Evolutionary conservation across 2,888 invertebrate species (phyloP).

Genomic region (Elysia crispata): DNA sequence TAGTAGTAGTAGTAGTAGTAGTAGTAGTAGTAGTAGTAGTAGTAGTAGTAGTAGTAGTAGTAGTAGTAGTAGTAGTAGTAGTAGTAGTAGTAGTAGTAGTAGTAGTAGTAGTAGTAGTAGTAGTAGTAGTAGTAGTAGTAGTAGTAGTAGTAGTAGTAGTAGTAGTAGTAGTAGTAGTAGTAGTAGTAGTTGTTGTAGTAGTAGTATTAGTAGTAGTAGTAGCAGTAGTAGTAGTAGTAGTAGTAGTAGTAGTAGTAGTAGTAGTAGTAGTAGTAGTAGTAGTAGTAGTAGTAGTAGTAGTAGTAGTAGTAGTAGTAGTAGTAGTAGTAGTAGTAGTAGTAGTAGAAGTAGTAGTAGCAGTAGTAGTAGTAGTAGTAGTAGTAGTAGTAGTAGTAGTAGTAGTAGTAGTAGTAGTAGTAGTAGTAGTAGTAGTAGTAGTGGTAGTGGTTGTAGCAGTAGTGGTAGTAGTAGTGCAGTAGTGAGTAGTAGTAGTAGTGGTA

Average conservation of each 20-base stretch:
- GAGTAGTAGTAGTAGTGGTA: conserved; percentile 34
- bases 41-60: no score
- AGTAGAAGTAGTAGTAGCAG: conserved; percentile 5
- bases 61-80: no score
- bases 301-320: conserved; percentile 33
- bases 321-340: conserved; percentile 30
- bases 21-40: no score
- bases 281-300: conserved; percentile 35
- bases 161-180: conserved; percentile 31
- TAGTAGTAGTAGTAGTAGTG: conserved; percentile 30
- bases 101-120: conserved; percentile 36
- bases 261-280: conserved; percentile 35
- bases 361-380: background rate
- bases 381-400: conserved; percentile 18
- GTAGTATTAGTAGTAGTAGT: no score
- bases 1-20: no score
- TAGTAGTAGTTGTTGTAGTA: conserved; percentile 29
- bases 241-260: conserved; percentile 30
- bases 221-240: conserved; percentile 17
- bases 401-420: conserved; percentile 34
- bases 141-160: conserved; percentile 23
- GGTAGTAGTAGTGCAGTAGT: no score
- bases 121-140: conserved; percentile 31
- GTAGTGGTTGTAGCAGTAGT: no score
- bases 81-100: background rate